A percentile compares a stretch with the other conserved stretches of the same genome.
Conservation (phyloP, 1,140 invertebrate genomes). For the Adelges cooleyi region DNA sequence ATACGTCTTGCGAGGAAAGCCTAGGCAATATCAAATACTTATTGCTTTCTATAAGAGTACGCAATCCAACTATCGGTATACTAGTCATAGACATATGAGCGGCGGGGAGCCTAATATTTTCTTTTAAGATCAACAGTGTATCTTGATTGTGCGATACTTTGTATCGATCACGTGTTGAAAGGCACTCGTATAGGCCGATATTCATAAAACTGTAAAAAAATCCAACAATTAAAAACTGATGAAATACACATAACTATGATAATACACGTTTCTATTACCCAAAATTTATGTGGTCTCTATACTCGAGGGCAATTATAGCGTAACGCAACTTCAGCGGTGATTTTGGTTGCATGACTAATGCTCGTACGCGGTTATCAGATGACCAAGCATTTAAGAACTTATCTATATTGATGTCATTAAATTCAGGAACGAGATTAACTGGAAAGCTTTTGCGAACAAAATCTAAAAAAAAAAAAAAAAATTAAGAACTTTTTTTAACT, state of each 20-base stretch:
- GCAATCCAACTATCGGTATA: conserved; percentile 73
- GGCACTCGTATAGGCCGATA: conserved; percentile 44
- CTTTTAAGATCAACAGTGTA: conserved; percentile 81
- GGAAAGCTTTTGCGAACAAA: conserved; percentile 76
- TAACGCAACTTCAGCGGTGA: conserved; percentile 68
- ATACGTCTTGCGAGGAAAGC: conserved; percentile 73
- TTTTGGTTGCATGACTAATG: conserved; percentile 72
- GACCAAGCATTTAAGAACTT: conserved; percentile 71
- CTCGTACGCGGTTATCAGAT: conserved; percentile 78
- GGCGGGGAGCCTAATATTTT: conserved; percentile 65
- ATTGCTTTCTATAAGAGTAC: conserved; percentile 77
- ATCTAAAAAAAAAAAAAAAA: conserved; percentile 43
- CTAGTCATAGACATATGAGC: conserved; percentile 77
- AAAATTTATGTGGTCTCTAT: conserved; percentile 73
- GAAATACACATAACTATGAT: not conserved
- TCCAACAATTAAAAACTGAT: not conserved
- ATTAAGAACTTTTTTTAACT: not conserved
- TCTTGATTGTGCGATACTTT: conserved; percentile 67
- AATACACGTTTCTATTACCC: conserved; percentile 45
- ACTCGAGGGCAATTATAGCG: conserved; percentile 75
- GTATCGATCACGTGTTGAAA: conserved; percentile 52
- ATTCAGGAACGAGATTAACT: conserved; percentile 56
- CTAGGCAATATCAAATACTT: conserved; percentile 78
- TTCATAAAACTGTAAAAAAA: conserved; percentile 50
- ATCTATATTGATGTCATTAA: conserved; percentile 63